Evolutionary conservation across 2,113 vertebrate species (phyloP).

Genomic region (Sebastes fasciatus): DNA sequence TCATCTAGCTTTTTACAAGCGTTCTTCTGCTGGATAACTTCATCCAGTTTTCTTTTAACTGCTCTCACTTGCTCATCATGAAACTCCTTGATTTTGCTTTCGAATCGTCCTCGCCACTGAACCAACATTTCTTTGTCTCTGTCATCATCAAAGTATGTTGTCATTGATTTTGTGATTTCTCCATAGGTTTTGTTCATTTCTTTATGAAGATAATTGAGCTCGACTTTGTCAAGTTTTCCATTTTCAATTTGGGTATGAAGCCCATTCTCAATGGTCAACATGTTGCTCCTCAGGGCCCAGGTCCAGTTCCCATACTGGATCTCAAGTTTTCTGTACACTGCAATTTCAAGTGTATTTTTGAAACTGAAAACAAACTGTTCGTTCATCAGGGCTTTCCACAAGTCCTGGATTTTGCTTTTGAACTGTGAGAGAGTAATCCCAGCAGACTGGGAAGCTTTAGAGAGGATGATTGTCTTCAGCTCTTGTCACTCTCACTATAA

Average conservation of each 20-base stretch:
- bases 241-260: slow-evolving; percentile 37
- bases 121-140: too few species aligned
- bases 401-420: slow-evolving; percentile 30
- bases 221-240: not conserved
- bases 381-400: slow-evolving; percentile 44
- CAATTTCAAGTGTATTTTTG: slow-evolving; percentile 57
- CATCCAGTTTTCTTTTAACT: too few species aligned
- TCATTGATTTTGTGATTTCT: slow-evolving; percentile 1
- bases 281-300: slow-evolving; percentile 49
- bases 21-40: too few species aligned
- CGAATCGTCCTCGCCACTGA: too few species aligned
- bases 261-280: slow-evolving; percentile 51
- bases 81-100: too few species aligned
- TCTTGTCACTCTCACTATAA: slow-evolving; percentile 56
- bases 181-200: slow-evolving; percentile 8
- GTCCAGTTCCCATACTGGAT: slow-evolving; percentile 47
- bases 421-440: slow-evolving; percentile 46
- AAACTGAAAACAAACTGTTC: slow-evolving; percentile 66
- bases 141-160: too few species aligned
- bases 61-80: too few species aligned
- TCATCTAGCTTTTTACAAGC: too few species aligned
- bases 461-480: slow-evolving; percentile 56
- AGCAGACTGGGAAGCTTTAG: slow-evolving; percentile 31
- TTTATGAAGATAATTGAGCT: not conserved
- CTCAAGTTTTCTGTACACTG: slow-evolving; percentile 57